Percentiles rank a stretch among this genome's conserved stretches.
Conservation (phyloP, 2,888 invertebrate species). For the Dermolepida albohirtum region DNA sequence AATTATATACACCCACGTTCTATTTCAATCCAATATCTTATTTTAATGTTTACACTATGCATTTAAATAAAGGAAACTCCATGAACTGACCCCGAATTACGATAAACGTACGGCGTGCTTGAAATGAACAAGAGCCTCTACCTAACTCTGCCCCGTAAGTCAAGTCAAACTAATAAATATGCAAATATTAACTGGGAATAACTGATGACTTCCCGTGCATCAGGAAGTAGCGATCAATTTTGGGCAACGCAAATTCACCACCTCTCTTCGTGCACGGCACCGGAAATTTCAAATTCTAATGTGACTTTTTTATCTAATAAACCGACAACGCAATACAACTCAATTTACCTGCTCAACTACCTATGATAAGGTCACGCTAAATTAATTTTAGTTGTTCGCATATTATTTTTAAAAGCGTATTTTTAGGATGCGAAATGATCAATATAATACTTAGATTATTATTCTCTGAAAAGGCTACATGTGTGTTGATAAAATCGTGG, state of each 20-base stretch:
- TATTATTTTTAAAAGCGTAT: too few species aligned
- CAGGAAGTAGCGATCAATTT: constrained; percentile 35
- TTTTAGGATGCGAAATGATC: too few species aligned
- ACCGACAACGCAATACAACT: constrained; percentile 16
- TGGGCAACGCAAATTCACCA: constrained; percentile 36
- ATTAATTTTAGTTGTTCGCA: constrained; percentile 1
- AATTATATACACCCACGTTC: background rate
- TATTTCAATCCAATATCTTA: constrained; percentile 1
- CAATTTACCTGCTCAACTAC: constrained; percentile 24
- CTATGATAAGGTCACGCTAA: constrained; percentile 8
- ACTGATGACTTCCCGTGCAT: constrained; percentile 37
- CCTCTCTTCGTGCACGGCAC: constrained; percentile 31
- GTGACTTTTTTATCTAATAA: constrained; percentile 38
- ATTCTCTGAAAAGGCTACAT: too few species aligned
- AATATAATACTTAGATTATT: too few species aligned
- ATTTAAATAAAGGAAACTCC: constrained; percentile 13
- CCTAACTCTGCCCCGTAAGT: constrained; percentile 1
- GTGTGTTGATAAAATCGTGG: too few species aligned
- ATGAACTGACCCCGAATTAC: constrained; percentile 12
- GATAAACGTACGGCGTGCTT: constrained; percentile 14
- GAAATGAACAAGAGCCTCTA: constrained; percentile 17
- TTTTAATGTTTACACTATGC: constrained; percentile 6
- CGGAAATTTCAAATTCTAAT: constrained; percentile 30
- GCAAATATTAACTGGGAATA: constrained; percentile 38
- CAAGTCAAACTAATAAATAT: constrained; percentile 28